These are phyloP conservation scores for Endotricha flammealis DNA, from an alignment of 2,888 invertebrate genomes.

Conservation along the genomic window DNA sequence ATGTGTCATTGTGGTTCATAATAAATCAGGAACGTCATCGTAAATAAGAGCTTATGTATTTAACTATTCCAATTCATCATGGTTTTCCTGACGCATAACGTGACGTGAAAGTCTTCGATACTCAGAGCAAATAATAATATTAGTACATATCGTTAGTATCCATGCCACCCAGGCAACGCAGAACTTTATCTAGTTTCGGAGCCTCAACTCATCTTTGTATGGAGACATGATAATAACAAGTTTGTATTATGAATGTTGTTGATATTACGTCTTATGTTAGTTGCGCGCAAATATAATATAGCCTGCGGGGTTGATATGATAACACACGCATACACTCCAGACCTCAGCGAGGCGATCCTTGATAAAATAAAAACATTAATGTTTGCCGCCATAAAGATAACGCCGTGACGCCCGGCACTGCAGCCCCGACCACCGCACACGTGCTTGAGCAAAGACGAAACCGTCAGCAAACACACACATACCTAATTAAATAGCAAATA, in stretches of 20 bases:
- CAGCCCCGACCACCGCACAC: conserved; percentile 58
- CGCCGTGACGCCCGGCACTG: conserved; percentile 42
- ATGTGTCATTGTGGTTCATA: too few relatives aligned
- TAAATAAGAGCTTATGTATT: too few relatives aligned
- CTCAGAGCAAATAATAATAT: too few relatives aligned
- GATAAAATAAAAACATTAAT: conserved; percentile 64
- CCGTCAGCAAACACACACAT: conserved; percentile 52
- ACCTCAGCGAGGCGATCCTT: conserved; percentile 57
- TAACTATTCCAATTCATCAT: too few relatives aligned
- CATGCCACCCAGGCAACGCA: conserved; percentile 5
- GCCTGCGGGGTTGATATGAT: conserved; percentile 51
- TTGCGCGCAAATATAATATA: conserved; percentile 51
- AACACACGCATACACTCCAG: conserved; percentile 48
- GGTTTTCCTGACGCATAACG: neutral
- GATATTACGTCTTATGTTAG: conserved; percentile 42
- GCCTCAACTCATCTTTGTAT: conserved; percentile 7
- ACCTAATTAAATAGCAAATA: conserved; percentile 61
- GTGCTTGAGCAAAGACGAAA: conserved; percentile 43
- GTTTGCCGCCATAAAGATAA: conserved; percentile 73
- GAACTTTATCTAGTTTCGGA: neutral
- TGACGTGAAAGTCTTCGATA: neutral
- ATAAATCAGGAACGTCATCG: too few relatives aligned
- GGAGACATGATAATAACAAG: conserved; percentile 15
- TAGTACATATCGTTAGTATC: too few relatives aligned
- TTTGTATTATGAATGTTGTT: conserved; percentile 31